A percentile compares a stretch with the other conserved stretches of the same genome.
phyloP scores from a whole-genome alignment of 2,888 invertebrate genomes.

The Lasioglossum morio region DNA sequence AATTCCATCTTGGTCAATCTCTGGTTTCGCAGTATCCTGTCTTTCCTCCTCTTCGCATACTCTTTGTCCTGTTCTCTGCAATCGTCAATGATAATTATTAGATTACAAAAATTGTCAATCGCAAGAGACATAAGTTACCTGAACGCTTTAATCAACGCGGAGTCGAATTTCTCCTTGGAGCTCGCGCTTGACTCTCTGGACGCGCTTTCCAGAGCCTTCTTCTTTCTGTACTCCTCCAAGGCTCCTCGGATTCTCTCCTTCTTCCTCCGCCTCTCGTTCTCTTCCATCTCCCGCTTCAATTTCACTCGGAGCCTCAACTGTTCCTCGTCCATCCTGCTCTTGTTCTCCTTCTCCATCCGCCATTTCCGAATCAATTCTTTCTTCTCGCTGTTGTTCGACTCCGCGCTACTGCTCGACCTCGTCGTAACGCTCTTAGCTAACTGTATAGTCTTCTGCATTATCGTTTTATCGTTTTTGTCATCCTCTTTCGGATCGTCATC shows the following conservation, averaged over 20 bases:
- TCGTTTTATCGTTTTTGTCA: not conserved
- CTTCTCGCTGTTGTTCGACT: constrained; percentile 57
- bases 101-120: not conserved
- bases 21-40: constrained; percentile 53
- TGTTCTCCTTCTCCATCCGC: constrained; percentile 75
- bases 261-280: constrained; percentile 68
- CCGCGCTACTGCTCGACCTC: constrained; percentile 21
- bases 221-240: constrained; percentile 68
- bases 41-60: constrained; percentile 73
- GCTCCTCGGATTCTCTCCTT: constrained; percentile 58
- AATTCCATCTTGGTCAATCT: constrained; percentile 34
- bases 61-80: constrained; percentile 77
- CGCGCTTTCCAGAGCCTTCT: constrained; percentile 61
- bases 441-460: not conserved
- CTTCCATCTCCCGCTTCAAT: constrained; percentile 59
- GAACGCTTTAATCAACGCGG: constrained; percentile 69
- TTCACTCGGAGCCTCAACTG: constrained; percentile 64
- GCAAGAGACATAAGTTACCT: constrained; percentile 66
- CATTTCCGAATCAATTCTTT: constrained; percentile 77
- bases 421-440: not conserved
- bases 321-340: constrained; percentile 72
- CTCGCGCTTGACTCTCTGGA: constrained; percentile 32
- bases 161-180: constrained; percentile 45
- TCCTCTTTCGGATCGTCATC: not conserved
- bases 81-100: constrained; percentile 20